Evolutionary conservation across 2,888 invertebrate genomes (phyloP).

Genomic region (Hemithea aestivaria): DNA sequence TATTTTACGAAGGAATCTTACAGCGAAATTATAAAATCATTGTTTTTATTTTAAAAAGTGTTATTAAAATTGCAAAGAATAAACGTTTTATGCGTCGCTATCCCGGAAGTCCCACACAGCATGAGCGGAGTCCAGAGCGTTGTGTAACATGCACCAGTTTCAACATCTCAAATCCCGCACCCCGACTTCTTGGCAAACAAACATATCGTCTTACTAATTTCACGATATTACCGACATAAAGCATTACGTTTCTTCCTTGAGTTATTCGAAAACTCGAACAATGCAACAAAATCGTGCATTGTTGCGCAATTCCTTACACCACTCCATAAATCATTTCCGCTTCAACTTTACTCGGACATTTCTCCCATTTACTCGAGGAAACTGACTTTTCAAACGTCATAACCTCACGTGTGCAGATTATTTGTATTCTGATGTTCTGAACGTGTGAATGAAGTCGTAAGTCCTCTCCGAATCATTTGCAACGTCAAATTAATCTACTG

Average conservation of each 20-base stretch:
- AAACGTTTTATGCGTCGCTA: slow-evolving; percentile 32
- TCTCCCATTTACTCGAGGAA: slow-evolving; percentile 11
- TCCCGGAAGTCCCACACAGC: slow-evolving; percentile 46
- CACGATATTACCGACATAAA: slow-evolving; percentile 19
- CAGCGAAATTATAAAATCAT: too few species aligned
- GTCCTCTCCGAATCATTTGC: slow-evolving; percentile 12
- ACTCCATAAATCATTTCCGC: slow-evolving; percentile 12
- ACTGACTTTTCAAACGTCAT: slow-evolving; percentile 9
- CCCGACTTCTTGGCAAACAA: slow-evolving; percentile 20
- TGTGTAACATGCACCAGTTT: slow-evolving; percentile 38
- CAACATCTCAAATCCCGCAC: slow-evolving; percentile 21
- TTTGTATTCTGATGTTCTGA: slow-evolving; percentile 12
- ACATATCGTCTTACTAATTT: slow-evolving; percentile 19
- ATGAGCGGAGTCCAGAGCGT: slow-evolving; percentile 23
- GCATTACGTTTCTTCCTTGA: slow-evolving; percentile 18
- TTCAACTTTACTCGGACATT: slow-evolving; percentile 12
- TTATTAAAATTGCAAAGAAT: slow-evolving; percentile 6
- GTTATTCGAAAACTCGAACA: slow-evolving; percentile 23
- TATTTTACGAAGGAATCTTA: too few species aligned
- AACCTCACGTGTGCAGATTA: slow-evolving; percentile 10
- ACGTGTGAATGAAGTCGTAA: slow-evolving; percentile 8
- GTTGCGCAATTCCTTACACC: slow-evolving; percentile 13
- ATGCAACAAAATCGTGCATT: slow-evolving; percentile 16
- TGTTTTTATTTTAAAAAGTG: too few species aligned
- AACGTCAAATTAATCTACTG: slow-evolving; percentile 15